These are phyloP conservation scores for Linurgus olivaceus DNA, from an alignment of 2,797 vertebrate species.

Conservation along the genomic window DNA sequence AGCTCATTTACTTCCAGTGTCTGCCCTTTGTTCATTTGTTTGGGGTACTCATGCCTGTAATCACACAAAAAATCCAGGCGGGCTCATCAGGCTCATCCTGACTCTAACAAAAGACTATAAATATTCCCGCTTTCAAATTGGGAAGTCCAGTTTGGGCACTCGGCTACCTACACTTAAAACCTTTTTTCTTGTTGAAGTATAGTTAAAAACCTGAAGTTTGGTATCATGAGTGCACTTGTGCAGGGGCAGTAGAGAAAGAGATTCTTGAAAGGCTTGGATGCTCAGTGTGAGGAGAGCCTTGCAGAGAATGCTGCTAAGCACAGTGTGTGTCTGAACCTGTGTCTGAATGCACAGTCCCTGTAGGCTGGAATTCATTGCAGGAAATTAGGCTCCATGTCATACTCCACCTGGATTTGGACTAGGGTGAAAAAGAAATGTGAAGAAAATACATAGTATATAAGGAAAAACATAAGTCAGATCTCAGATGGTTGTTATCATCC, in stretches of 20 bases:
- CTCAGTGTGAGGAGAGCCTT: neutral
- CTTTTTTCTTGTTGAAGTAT: neutral
- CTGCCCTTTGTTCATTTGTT: neutral
- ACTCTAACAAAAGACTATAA: neutral
- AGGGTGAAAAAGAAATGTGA: neutral
- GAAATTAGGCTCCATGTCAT: neutral
- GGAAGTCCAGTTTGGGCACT: neutral
- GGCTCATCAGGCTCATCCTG: neutral
- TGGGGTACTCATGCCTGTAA: neutral
- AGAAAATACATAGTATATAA: too few relatives aligned
- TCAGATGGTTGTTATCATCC: neutral
- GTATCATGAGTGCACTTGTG: neutral
- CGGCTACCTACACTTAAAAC: neutral
- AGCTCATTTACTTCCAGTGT: neutral
- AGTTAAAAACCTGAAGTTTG: neutral
- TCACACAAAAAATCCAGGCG: neutral
- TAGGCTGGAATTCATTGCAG: neutral
- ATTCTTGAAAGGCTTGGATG: neutral
- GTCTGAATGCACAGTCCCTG: neutral
- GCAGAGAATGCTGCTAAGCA: neutral
- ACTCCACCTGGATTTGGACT: neutral
- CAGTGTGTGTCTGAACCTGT: neutral
- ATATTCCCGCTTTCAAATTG: neutral
- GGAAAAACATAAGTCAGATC: neutral
- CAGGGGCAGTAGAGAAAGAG: neutral